Evolutionary conservation across 2,797 vertebrate genomes (phyloP).

Genomic region (Hippocampus kuda): DNA sequence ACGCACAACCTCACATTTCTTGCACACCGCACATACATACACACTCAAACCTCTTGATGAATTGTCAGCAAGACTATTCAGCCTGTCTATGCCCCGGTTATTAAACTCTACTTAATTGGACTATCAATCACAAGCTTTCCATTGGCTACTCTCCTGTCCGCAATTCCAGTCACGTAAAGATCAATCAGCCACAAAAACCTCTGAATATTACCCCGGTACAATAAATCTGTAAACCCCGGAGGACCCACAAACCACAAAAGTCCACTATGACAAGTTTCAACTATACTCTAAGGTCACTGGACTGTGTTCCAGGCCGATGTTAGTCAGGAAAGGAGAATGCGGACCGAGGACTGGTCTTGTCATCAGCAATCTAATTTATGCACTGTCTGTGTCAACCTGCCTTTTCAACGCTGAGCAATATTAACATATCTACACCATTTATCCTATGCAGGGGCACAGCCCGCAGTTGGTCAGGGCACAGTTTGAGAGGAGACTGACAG

Average conservation of each 20-base stretch:
- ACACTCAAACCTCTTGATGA: constrained; percentile 53
- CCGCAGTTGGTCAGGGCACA: not conserved
- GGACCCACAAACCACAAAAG: constrained; percentile 19
- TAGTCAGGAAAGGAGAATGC: constrained; percentile 14
- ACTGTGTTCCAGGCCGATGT: constrained; percentile 14
- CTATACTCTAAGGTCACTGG: constrained; percentile 14
- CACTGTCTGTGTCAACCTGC: constrained; percentile 23
- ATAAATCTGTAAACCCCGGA: constrained; percentile 20
- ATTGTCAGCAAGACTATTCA: constrained; percentile 53
- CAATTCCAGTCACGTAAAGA: constrained; percentile 50
- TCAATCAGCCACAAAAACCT: constrained; percentile 42
- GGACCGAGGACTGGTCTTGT: constrained; percentile 27
- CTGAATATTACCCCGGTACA: constrained; percentile 30
- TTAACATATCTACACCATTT: constrained; percentile 17
- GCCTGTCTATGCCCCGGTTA: constrained; percentile 59
- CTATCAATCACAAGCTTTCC: constrained; percentile 62
- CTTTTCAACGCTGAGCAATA: constrained; percentile 27
- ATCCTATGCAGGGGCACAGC: not conserved
- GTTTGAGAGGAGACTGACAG: not conserved
- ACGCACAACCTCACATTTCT: constrained; percentile 28
- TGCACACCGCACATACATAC: constrained; percentile 27
- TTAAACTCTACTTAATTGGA: constrained; percentile 67
- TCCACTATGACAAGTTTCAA: constrained; percentile 10
- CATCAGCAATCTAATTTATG: constrained; percentile 34
- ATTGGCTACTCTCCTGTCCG: constrained; percentile 30